Base-by-base conservation (phyloP, 2,888 invertebrate species). In the Cheilosia vulpina region DNA sequence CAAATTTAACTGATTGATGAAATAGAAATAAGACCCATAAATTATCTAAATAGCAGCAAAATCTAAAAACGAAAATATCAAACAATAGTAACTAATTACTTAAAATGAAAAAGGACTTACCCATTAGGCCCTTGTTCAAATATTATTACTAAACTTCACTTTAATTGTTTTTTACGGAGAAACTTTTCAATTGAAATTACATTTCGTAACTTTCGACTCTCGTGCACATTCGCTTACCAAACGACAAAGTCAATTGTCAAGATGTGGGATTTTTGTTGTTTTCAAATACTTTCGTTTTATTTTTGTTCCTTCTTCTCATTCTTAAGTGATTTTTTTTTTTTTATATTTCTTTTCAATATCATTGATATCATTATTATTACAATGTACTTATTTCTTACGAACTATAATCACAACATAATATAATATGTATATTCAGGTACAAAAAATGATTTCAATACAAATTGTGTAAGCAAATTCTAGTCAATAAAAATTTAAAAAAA, bases 61-160 rank as follows among this genome's bases (percentile, higher is more conserved):
- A 62, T 27, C 58, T 71, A 68, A 73, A 62, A 66, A 62, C 62
- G 34, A 53, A 60, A 13, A 13, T 13, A 38, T 13, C 65, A 73
- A 65, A 75, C 17, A 75, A 69, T 75, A 69, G 65, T 65, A 38
- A 52, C 73, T 79, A 84, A 52, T 84, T 80, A 79, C 72, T 84
- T 75, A 53, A 79, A 80, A 84, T 75, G 19, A 76, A 80, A 84
- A 84, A 80, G 84, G 71, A 80, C 80, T 84, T 80, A 80, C 84
- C 83, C 80, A 58, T 84, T 71, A 71, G 75, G 84, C 80, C 84
- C 80, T 76, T 66, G 69, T 55, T 53, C 68, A 62, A 6, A 66
- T 60, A 57, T 68, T 34, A 31, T 58, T 58, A 53, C 53, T 57
- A 53, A 69, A 60, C 62, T 78, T 72, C 71, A 71, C 66, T 75